Evolutionary conservation across 2,797 vertebrate genomes (phyloP), one percentile per base, ranked within the genome.

Genomic region (Pygocentrus nattereri): DNA sequence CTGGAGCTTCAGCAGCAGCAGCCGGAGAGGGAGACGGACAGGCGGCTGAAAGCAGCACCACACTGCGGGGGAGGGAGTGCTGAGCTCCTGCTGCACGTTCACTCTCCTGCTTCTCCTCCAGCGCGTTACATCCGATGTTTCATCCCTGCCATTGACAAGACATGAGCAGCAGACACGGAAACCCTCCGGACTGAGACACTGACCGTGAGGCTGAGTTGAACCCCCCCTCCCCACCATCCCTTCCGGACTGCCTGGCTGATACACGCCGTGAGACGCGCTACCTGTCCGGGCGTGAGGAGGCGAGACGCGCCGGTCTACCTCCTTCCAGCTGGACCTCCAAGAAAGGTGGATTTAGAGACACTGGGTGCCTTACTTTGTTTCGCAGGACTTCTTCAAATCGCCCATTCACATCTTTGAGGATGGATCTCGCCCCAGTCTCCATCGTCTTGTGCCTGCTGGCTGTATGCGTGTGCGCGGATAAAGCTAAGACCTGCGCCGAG

Each of bases 401-500:
- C 56, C 25, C 30, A 44, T 25, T 23, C 74, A 49, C 49, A 58
- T 79, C 67, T 34, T 52, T 71, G 61, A 85, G 78, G 74, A 85
- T 85, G 84, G 84, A 83, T 78, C 56, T 83, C 27, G 54, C 54
- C 44, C 67, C 81, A 7, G 18, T 64, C 15, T 64, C 62, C 31
- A 21, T 64, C 16, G 30, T 31, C 31, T 27, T 80, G 10, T 88
- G 88, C 44, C 61, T 94, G 74, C 84, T 84, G 82, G 92, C 80
- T 47, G 91, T 89, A 84, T 88, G 90, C 75, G 91, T 84, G 77
- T 86, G 81, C 31, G 91, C 91, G 85, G 93, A 94, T 87, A 95
- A 94, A 90, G 93, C 93, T 82, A 93, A 90, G 68, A 98, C 96
- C 95, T 98, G 98, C 92, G 25, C 93, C 86, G 96, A 98, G 81